A percentile compares a stretch with the other conserved stretches of the same genome.
Conservation (phyloP, 2,797 vertebrate species). For the Sebastes flavidus region DNA sequence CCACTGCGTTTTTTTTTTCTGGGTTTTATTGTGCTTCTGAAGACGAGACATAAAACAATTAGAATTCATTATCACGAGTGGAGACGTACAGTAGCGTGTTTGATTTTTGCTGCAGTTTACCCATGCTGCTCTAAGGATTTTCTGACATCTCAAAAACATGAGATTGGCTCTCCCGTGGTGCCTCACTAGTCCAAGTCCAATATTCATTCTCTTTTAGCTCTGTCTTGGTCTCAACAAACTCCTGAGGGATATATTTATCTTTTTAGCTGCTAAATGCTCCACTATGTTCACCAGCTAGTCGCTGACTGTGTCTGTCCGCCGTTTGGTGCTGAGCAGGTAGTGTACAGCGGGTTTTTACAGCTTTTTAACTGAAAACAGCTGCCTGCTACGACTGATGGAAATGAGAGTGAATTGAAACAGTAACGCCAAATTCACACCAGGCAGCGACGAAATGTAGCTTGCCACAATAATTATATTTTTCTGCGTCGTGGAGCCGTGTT, state of each 20-base stretch:
- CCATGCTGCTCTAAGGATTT: neutral
- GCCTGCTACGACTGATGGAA: neutral
- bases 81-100: neutral
- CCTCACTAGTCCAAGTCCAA: conserved; percentile 2
- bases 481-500: neutral
- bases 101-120: neutral
- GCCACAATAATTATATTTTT: neutral
- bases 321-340: neutral
- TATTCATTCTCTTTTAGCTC: neutral
- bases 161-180: conserved; percentile 31
- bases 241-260: neutral
- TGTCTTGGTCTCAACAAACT: neutral
- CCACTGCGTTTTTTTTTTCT: conserved; percentile 21
- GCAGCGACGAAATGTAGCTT: neutral
- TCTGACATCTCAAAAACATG: neutral
- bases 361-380: neutral
- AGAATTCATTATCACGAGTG: neutral
- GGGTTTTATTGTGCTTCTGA: conserved; percentile 5
- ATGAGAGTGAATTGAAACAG: neutral
- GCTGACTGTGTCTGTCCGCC: neutral
- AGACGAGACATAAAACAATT: conserved; percentile 6
- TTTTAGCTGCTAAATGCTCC: neutral
- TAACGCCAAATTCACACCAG: no score
- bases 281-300: neutral
- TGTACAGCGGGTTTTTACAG: neutral